These are phyloP conservation scores for Nyctereutes procyonoides DNA, from an alignment of 2,113 vertebrate species.

Conservation along the genomic window DNA sequence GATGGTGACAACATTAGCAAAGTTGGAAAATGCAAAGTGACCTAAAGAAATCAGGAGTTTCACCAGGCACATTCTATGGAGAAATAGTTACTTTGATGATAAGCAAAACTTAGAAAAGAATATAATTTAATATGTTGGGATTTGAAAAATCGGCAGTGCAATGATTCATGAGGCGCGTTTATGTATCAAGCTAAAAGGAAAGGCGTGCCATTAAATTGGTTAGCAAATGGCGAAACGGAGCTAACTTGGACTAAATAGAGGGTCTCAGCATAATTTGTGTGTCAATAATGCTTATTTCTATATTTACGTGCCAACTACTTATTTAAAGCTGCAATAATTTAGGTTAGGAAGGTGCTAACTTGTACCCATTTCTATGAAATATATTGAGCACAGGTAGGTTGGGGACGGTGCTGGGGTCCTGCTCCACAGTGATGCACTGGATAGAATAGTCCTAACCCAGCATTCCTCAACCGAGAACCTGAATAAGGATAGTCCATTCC, in stretches of 20 bases:
- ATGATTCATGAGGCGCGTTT: background rate
- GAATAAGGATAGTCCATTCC: accelerated
- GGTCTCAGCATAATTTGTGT: background rate
- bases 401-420: accelerated
- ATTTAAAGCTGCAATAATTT: background rate
- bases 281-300: background rate
- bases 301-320: background rate
- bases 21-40: background rate
- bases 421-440: accelerated
- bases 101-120: background rate
- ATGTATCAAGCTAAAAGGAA: background rate
- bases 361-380: background rate
- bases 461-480: background rate
- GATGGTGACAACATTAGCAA: background rate
- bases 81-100: background rate
- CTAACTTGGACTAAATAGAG: background rate
- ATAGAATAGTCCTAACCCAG: accelerated
- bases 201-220: background rate
- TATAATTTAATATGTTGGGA: background rate
- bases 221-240: background rate
- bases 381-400: accelerated
- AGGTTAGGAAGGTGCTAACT: no score
- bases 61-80: background rate
- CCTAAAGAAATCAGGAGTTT: background rate
- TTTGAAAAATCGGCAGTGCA: background rate